Percentiles rank a stretch among this genome's conserved stretches.
Evolutionary conservation across 2,113 vertebrate genomes (phyloP).

Genomic region (Bagarius yarrelli): DNA sequence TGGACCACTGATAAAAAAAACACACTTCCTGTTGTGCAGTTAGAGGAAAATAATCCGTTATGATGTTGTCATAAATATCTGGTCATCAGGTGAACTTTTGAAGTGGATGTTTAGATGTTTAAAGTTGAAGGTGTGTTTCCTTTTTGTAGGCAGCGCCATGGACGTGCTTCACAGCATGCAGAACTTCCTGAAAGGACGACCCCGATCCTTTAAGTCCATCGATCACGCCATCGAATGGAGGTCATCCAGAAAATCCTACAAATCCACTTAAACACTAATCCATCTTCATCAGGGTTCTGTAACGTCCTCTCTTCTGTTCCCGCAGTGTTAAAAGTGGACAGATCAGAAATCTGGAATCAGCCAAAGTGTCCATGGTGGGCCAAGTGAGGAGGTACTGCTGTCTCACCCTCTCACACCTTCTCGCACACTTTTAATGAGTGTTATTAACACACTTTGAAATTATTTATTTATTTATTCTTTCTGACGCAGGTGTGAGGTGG

Average conservation of each 20-base stretch:
- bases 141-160: slow-evolving; percentile 62
- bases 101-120: background rate
- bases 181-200: slow-evolving; percentile 66
- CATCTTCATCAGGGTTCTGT: background rate
- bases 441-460: too few relatives aligned
- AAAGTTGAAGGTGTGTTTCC: background rate
- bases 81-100: background rate
- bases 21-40: background rate
- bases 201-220: slow-evolving; percentile 69
- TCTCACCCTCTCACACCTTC: background rate
- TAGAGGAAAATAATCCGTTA: background rate
- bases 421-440: too few relatives aligned
- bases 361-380: slow-evolving; percentile 70
- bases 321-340: slow-evolving; percentile 69
- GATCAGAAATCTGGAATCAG: slow-evolving; percentile 71
- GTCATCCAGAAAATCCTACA: slow-evolving; percentile 36
- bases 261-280: background rate
- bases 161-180: slow-evolving; percentile 70
- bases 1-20: background rate
- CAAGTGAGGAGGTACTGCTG: slow-evolving; percentile 65
- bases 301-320: background rate
- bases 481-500: slow-evolving; percentile 59
- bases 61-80: background rate
- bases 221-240: slow-evolving; percentile 72
- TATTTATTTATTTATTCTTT: background rate